Evolutionary conservation across 2,888 invertebrate species (phyloP).

Genomic region (Automeris io): DNA sequence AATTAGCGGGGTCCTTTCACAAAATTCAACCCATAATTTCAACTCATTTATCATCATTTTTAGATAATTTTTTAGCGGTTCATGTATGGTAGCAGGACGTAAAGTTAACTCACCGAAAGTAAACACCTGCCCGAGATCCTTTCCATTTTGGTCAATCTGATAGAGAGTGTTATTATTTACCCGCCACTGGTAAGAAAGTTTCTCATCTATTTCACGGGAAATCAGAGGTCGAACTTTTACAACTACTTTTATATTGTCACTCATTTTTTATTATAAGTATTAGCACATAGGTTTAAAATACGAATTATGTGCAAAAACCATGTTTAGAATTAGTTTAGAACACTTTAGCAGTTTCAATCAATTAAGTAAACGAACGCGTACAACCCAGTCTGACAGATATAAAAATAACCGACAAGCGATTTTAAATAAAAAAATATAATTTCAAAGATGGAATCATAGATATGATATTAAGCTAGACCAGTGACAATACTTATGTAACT

Average conservation of each 20-base stretch:
- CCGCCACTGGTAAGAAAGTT: constrained; percentile 77
- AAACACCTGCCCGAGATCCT: constrained; percentile 38
- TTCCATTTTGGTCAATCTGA: constrained; percentile 73
- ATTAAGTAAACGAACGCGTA: constrained; percentile 9
- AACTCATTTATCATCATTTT: too few relatives aligned
- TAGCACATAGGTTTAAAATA: constrained; percentile 17
- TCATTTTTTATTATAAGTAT: constrained; percentile 55
- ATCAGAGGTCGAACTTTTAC: constrained; percentile 84
- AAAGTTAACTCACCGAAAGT: constrained; percentile 61
- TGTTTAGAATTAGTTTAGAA: not conserved
- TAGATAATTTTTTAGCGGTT: too few relatives aligned
- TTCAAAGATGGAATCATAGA: constrained; percentile 1
- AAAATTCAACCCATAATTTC: too few relatives aligned
- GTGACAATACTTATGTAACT: too few relatives aligned
- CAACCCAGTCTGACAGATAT: constrained; percentile 15
- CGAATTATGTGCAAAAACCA: constrained; percentile 9
- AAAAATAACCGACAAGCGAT: constrained; percentile 52
- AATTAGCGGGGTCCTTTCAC: too few relatives aligned
- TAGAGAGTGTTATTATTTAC: constrained; percentile 77
- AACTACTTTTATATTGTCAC: constrained; percentile 84
- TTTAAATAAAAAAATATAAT: constrained; percentile 36
- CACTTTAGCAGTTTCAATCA: constrained; percentile 3
- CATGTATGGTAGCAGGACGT: too few relatives aligned
- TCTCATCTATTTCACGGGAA: constrained; percentile 78
- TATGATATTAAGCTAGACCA: not conserved